Evolutionary conservation across 2,888 invertebrate species (phyloP).

Genomic region (Drosophila heteroneura): DNA sequence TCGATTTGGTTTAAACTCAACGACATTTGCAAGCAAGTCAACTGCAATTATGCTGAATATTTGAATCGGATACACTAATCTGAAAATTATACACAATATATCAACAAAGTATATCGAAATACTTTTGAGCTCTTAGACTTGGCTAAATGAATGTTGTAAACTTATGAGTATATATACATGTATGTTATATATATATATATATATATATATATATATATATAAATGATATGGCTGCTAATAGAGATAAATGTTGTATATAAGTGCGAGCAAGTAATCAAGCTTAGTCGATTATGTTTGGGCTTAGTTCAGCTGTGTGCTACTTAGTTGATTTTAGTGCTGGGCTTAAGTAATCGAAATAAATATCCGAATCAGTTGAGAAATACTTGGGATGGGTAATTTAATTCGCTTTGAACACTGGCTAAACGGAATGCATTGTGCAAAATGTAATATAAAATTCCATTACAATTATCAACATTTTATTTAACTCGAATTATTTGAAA

Average conservation of each 20-base stretch:
- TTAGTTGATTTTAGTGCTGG: constrained; percentile 52
- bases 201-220: not conserved
- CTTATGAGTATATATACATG: too few relatives aligned
- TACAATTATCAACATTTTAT: constrained; percentile 76
- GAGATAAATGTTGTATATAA: too few relatives aligned
- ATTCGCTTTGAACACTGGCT: not conserved
- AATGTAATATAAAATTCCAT: constrained; percentile 70
- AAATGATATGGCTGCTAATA: not conserved
- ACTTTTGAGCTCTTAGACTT: not conserved
- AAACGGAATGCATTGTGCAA: constrained; percentile 7
- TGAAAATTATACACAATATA: constrained; percentile 4
- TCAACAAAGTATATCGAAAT: not conserved
- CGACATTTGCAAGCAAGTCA: not conserved
- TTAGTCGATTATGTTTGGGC: constrained; percentile 59
- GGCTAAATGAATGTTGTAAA: not conserved
- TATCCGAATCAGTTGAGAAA: constrained; percentile 32
- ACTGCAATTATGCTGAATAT: not conserved
- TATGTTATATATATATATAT: too few relatives aligned
- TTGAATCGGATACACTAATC: not conserved
- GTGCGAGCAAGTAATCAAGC: not conserved
- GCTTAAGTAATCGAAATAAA: constrained; percentile 73
- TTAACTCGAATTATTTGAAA: constrained; percentile 60
- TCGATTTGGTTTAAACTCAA: not conserved
- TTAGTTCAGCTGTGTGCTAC: constrained; percentile 38
- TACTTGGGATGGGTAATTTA: constrained; percentile 2